phyloP scores from a whole-genome alignment of 2,113 vertebrate species.

The Salminus brasiliensis region DNA sequence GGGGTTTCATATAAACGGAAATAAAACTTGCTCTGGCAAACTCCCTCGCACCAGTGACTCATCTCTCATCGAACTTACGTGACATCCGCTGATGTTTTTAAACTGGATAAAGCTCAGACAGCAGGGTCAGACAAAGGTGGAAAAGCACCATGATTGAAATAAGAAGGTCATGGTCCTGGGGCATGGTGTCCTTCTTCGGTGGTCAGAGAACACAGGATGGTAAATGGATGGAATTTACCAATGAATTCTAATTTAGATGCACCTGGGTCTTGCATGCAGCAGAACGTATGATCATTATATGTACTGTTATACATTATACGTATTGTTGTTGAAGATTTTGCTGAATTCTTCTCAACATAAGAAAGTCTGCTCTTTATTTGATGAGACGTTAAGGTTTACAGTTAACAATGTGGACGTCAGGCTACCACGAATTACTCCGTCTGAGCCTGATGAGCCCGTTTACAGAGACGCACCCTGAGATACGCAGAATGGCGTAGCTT shows the following conservation, averaged over 20 bases:
- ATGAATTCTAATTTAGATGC: background rate
- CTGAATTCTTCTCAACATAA: background rate
- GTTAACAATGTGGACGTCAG: conserved; percentile 14
- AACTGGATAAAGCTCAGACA: conserved; percentile 21
- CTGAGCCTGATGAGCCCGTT: background rate
- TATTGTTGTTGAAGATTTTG: too few species aligned
- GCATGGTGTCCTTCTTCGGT: conserved; percentile 4
- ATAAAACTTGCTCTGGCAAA: conserved; percentile 22
- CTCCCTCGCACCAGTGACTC: conserved; percentile 1
- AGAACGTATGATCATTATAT: conserved; percentile 15
- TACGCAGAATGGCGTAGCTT: conserved; percentile 2
- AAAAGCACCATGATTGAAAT: conserved; percentile 7
- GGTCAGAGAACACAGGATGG: background rate
- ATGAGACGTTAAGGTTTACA: background rate
- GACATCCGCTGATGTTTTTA: conserved; percentile 8
- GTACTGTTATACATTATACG: background rate
- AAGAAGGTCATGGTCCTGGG: conserved; percentile 19
- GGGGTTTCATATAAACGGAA: conserved; percentile 8
- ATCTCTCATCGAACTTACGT: conserved; percentile 30
- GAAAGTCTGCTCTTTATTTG: background rate
- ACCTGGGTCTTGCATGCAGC: background rate
- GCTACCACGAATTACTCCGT: background rate
- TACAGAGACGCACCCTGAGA: background rate
- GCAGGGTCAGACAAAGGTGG: background rate
- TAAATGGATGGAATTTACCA: conserved; percentile 6